Evolutionary conservation across 2,797 vertebrate species (phyloP), one percentile per base, ranked within the genome.

Genomic region (Gadopsis marmoratus): DNA sequence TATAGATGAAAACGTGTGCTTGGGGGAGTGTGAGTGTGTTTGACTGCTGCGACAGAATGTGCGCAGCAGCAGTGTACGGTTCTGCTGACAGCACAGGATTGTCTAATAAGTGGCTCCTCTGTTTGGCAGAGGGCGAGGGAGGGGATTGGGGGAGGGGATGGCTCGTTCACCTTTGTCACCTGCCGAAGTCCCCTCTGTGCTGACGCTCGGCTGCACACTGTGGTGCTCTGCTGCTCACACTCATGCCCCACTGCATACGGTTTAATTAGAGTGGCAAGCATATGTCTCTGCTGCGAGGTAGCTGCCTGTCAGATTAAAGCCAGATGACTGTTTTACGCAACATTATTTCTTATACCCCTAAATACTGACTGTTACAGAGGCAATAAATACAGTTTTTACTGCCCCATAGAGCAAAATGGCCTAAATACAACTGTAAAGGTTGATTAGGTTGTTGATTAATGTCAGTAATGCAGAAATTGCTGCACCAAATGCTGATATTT

Each of bases 61-160:
- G 68, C 45, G 85, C 61, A 47, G 45, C 75, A 29, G 63, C 74
- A 69, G 76, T 63, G 68, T 84, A 55, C 0, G 2, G 69, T 76
- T 90, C 65, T 87, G 86, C 88, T 88, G 90, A 92, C 83, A 78
- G 77, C 62, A 88, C 68, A 74, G 81, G 80, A 84, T 91, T 74
- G 53, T 74, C 71, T 88, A 88, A 90, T 92, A 91, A 92, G 86
- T 77, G 79, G 71, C 58, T 77, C 76, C 58, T 51, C 84, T 69
- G 62, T 88, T 88, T 83, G 87, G 72, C 84, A 78, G 68, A 79
- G 65, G 50, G 70, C 66, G 61, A 55, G 9, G 31, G 12, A 19
- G 59, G 14, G 14, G 29, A 39, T 10, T 35, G 33, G 51, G n/a
- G 41, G 50, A 41, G 48, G 29, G 71, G 84, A 64, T 60, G 26